Base-by-base conservation (phyloP, 2,888 invertebrate genomes). In the Crematogaster levior region DNA sequence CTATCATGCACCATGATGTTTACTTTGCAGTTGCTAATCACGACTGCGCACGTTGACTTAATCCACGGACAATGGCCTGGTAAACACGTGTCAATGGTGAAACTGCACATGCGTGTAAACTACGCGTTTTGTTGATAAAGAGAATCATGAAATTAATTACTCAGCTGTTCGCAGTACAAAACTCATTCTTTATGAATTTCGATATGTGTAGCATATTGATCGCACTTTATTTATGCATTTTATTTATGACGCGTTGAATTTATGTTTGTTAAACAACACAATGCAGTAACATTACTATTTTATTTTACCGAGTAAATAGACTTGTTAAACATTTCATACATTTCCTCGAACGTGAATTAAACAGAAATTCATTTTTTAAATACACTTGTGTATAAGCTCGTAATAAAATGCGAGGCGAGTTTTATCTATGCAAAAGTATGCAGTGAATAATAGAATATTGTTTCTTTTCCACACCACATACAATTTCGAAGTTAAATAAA, bases 321-420 rank as follows among this genome's bases (percentile, higher is more conserved):
- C 53, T 79, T 24, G 27, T 46, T 79, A 58, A 66, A 66, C 21
- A 75, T 66, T 75, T 66, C 40, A n/a, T 56, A 21, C 12, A 56
- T 79, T 79, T 68, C 7, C 68, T 30, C 43, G 12, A 34, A 56
- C 18, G 43, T 30, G 27, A 79, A 79, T 79, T 68, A 79, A 79
- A 68, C 56, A 56, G 24, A 56, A 53, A 56, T 56, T 77, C 43
- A 68, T 77, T 77, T 77, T 77, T 77, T 66, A 21, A 27, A 43
- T 34, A 21, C 24, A 68, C 30, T 66, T 43, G 43, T 24, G 12
- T 30, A 30, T 21, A 34, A 18, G 46, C 30, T 37, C 10, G 18
- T 70, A 37, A 53, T 79, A 56, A 56, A 79, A 68, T 43, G 12
- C 56, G 30, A 51, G 34, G 34, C n/a, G n/a, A 37, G 18, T 18